Evolutionary conservation across 2,113 vertebrate genomes (phyloP).

Genomic region (Antennarius striatus): DNA sequence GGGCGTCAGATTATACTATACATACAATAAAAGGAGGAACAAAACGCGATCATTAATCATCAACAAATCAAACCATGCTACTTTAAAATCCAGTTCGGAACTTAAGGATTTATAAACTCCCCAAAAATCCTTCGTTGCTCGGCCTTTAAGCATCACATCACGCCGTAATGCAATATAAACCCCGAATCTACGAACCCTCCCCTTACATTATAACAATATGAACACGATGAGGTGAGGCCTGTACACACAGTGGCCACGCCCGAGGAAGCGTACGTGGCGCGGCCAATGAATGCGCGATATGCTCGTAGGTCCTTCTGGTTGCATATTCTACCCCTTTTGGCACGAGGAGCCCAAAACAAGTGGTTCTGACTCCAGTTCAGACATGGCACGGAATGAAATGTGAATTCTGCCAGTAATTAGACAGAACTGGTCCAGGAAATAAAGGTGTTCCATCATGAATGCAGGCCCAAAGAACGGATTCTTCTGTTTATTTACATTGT

Average conservation of each 20-base stretch:
- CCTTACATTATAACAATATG: conserved; percentile 41
- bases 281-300: conserved; percentile 47
- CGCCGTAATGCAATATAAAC: conserved; percentile 41
- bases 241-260: conserved; percentile 43
- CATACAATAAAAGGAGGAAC: conserved; percentile 61
- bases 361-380: conserved; percentile 5
- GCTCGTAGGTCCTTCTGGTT: conserved; percentile 53
- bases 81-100: conserved; percentile 61
- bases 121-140: conserved; percentile 35
- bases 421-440: not conserved
- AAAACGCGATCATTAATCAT: conserved; percentile 50
- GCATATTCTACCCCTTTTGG: conserved; percentile 71
- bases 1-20: conserved; percentile 60
- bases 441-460: too few relatives aligned
- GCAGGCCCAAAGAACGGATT: too few relatives aligned
- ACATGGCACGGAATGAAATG: conserved; percentile 47
- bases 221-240: conserved; percentile 43
- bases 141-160: conserved; percentile 27
- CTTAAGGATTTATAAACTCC: conserved; percentile 40
- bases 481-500: too few relatives aligned
- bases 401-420: not conserved
- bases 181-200: conserved; percentile 26
- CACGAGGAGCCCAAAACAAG: conserved; percentile 47
- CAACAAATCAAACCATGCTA: conserved; percentile 73
- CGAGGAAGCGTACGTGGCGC: conserved; percentile 34